Conservation (phyloP, 2,113 vertebrate species). For the Melanerpes aurifrons region DNA sequence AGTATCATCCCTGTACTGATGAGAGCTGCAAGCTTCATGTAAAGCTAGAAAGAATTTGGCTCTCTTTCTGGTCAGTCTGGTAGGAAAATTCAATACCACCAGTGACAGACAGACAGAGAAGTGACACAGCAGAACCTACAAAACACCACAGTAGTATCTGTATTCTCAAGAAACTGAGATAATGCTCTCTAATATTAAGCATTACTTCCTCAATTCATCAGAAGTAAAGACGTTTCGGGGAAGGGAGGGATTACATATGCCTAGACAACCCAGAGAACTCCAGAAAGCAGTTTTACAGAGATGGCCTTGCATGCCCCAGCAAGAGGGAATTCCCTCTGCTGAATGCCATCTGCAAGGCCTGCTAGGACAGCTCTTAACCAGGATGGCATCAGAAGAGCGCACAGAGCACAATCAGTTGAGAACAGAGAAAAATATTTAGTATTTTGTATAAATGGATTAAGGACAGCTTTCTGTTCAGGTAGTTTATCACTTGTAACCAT, state of each 20-base stretch:
- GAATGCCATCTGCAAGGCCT: not conserved
- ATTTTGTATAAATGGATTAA: not conserved
- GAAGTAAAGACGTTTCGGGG: not conserved
- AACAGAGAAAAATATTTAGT: not conserved
- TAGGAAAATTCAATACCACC: not conserved
- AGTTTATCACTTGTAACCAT: not conserved
- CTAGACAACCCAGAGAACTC: not conserved
- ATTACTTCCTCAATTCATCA: not conserved
- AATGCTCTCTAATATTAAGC: not conserved
- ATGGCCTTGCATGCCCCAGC: accelerated
- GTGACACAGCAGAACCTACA: not conserved
- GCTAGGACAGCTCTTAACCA: not conserved
- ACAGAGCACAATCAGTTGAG: not conserved
- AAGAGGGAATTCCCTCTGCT: not conserved
- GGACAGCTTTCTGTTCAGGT: not conserved
- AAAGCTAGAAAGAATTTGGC: not conserved
- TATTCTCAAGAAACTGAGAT: not conserved
- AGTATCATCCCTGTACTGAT: not conserved
- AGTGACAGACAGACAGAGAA: not conserved
- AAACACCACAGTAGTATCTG: not conserved
- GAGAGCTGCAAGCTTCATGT: not conserved
- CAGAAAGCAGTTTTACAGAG: not conserved
- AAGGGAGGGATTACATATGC: not conserved
- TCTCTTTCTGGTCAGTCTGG: not conserved
- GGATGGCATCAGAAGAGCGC: not conserved